Percentiles rank a stretch among this genome's conserved stretches.
These are phyloP conservation scores for Pseudomyrmex cubaensis DNA, from an alignment of 1,140 invertebrate genomes.

Conservation along the genomic window DNA sequence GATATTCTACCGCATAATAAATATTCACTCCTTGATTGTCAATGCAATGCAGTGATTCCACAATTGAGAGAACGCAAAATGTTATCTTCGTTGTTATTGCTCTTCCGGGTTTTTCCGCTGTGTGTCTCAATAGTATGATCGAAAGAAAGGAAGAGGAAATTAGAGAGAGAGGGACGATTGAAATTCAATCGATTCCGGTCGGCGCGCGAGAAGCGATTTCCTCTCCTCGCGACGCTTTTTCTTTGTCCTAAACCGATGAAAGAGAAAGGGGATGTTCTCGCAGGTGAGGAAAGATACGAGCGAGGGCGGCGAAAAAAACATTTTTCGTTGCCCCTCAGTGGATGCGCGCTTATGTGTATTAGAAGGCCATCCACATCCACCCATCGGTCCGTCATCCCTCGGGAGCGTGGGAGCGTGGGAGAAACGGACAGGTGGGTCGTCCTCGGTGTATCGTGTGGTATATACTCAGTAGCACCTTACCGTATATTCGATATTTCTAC, in stretches of 20 bases:
- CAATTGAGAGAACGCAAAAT: no score
- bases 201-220: slow-evolving; percentile 52
- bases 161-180: slow-evolving; percentile 26
- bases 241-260: slow-evolving; percentile 73
- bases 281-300: slow-evolving; percentile 55
- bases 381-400: slow-evolving; percentile 67
- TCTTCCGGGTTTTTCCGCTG: no score
- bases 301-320: slow-evolving; percentile 60
- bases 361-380: slow-evolving; percentile 61
- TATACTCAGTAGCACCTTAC: slow-evolving; percentile 77
- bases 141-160: no score
- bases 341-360: slow-evolving; percentile 59
- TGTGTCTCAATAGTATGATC: no score
- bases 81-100: no score
- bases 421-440: slow-evolving; percentile 80
- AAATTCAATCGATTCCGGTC: slow-evolving; percentile 71
- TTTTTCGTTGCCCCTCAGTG: slow-evolving; percentile 60
- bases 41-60: no score
- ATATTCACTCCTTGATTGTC: no score
- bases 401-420: slow-evolving; percentile 77
- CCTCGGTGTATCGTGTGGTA: slow-evolving; percentile 54
- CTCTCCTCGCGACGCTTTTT: slow-evolving; percentile 58
- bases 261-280: slow-evolving; percentile 67
- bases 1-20: no score
- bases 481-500: slow-evolving; percentile 75